A percentile compares a stretch with the other conserved stretches of the same genome.
These are phyloP conservation scores for Melanaphis sacchari DNA, from an alignment of 1,140 invertebrate species.

Conservation along the genomic window DNA sequence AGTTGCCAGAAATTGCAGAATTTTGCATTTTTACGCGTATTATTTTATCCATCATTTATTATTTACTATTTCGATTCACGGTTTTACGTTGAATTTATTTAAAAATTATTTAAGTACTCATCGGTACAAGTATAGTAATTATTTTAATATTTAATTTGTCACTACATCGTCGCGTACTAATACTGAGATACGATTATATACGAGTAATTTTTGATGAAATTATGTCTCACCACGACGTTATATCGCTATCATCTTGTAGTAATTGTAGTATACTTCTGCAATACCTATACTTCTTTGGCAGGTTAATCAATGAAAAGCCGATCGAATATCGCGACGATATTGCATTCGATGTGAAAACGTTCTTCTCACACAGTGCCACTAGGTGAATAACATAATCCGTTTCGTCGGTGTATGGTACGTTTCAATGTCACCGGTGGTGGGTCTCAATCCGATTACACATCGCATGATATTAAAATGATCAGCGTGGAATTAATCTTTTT, in stretches of 20 bases:
- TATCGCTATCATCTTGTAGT: no score
- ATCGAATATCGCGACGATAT: background rate
- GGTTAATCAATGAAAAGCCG: background rate
- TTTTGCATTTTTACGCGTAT: background rate
- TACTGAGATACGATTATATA: background rate
- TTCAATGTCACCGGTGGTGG: background rate
- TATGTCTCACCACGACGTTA: background rate
- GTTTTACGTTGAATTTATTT: background rate
- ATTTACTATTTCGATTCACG: background rate
- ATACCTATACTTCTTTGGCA: background rate
- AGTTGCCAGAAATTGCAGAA: background rate
- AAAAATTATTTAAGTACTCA: background rate
- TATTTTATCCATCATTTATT: background rate
- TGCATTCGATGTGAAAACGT: background rate
- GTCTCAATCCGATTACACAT: background rate
- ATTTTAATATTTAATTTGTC: background rate
- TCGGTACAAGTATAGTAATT: no score
- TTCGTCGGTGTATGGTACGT: background rate
- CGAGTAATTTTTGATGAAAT: background rate
- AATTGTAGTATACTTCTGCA: background rate
- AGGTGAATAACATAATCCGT: background rate
- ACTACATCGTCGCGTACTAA: background rate
- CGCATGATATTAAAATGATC: conserved; percentile 7
- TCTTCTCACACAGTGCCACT: background rate
- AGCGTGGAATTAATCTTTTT: conserved; percentile 10